A percentile compares a stretch with the other conserved stretches of the same genome.
Evolutionary conservation across 2,888 invertebrate species (phyloP).

Genomic region (Ormyrus pomaceus): DNA sequence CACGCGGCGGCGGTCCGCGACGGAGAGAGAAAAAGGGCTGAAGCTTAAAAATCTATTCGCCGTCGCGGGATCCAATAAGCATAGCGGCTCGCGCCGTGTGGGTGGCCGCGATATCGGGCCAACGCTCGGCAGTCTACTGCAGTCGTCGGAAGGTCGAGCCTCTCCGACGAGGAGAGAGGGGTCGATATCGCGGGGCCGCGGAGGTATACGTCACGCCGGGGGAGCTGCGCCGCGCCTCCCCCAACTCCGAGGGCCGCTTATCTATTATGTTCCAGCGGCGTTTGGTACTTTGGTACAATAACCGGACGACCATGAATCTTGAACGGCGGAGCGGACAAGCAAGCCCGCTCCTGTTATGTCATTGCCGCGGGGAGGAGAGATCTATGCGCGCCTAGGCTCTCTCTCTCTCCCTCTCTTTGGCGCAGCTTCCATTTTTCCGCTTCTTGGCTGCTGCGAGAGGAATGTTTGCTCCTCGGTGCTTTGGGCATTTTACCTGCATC

Average conservation of each 20-base stretch:
- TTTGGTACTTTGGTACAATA: conserved; percentile 62
- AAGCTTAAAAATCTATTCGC: conserved; percentile 33
- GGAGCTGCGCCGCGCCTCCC: background rate
- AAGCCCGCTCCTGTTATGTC: background rate
- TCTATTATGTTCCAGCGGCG: conserved; percentile 61
- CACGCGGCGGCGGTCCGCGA: no score
- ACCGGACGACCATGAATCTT: conserved; percentile 58
- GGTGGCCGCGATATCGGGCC: conserved; percentile 18
- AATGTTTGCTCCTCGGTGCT: no score
- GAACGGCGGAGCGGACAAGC: background rate
- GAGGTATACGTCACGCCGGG: conserved; percentile 35
- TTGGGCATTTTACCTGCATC: no score
- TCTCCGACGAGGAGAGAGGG: conserved; percentile 11
- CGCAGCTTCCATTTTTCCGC: no score
- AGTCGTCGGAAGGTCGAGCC: conserved; percentile 33
- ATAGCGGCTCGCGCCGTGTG: background rate
- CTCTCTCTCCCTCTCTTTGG: background rate
- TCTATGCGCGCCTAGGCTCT: background rate
- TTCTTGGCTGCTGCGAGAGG: no score
- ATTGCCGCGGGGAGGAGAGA: background rate
- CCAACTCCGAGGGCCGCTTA: conserved; percentile 57
- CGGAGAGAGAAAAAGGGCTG: no score
- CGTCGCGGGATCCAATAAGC: conserved; percentile 20
- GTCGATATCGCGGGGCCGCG: conserved; percentile 32
- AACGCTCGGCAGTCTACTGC: background rate